phyloP scores from a whole-genome alignment of 2,888 invertebrate species.

The Rhopalosiphum nymphaeae region DNA sequence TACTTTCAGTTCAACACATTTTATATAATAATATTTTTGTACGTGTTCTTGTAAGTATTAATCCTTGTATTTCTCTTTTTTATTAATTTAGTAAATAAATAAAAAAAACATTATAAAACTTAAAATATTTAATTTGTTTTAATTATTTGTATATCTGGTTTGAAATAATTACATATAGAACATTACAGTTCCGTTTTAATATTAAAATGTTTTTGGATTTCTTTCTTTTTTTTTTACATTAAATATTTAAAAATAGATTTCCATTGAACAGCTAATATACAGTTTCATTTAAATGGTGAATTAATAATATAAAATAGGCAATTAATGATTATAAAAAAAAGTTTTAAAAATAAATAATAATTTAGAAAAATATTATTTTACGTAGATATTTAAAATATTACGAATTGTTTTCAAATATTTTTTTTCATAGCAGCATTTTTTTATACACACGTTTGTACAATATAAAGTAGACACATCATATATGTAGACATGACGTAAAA shows the following conservation, averaged over 20 bases:
- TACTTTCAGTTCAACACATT: background rate
- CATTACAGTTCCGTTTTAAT: background rate
- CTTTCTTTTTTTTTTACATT: background rate
- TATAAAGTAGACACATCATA: background rate
- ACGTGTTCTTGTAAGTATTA: background rate
- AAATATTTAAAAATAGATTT: background rate
- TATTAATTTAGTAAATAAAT: background rate
- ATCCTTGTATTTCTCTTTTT: background rate
- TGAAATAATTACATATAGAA: conserved; percentile 3
- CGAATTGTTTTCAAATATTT: background rate
- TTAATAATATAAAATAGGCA: background rate
- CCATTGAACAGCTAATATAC: background rate
- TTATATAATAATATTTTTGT: background rate
- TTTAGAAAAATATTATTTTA: background rate
- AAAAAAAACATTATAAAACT: background rate
- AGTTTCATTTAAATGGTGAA: background rate
- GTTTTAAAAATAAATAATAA: background rate
- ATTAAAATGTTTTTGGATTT: background rate
- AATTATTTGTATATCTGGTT: background rate
- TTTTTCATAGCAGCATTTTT: background rate
- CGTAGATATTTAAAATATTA: background rate
- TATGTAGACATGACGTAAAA: background rate
- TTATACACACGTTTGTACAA: background rate
- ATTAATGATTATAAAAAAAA: background rate
- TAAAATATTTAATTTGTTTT: background rate